These are phyloP conservation scores for Brenthis daphne DNA, from an alignment of 2,888 invertebrate genomes.

Conservation along the genomic window DNA sequence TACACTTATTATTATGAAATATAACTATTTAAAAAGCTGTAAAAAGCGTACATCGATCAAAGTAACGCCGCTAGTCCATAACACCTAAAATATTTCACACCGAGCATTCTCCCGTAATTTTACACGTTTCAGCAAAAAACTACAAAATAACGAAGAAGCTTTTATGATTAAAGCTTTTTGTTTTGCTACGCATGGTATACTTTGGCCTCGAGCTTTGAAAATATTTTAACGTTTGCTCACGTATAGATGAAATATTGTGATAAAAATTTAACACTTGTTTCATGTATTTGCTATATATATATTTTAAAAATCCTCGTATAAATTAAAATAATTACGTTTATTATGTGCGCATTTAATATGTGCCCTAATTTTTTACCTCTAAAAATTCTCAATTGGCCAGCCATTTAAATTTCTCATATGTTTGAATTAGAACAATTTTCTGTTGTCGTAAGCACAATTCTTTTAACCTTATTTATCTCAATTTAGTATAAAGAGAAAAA, in stretches of 20 bases:
- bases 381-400: not conserved
- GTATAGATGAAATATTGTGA: slow-evolving; percentile 6
- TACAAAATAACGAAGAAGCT: slow-evolving; percentile 31
- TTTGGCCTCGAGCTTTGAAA: slow-evolving; percentile 26
- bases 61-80: slow-evolving; percentile 5
- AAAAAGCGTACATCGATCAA: slow-evolving; percentile 17
- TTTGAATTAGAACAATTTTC: not conserved
- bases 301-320: not conserved
- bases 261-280: slow-evolving; percentile 2
- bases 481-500: slow-evolving; percentile 8
- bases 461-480: not conserved
- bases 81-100: slow-evolving; percentile 7
- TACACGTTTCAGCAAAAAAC: slow-evolving; percentile 21
- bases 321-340: no score
- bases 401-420: not conserved
- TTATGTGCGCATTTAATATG: no score
- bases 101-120: slow-evolving; percentile 22
- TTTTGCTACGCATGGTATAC: slow-evolving; percentile 33
- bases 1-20: not conserved
- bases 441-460: not conserved
- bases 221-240: slow-evolving; percentile 13
- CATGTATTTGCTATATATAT: not conserved
- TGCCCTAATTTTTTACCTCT: not conserved
- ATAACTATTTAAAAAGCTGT: slow-evolving; percentile 10
- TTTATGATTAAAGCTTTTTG: slow-evolving; percentile 37